A percentile compares a stretch with the other conserved stretches of the same genome.
These are phyloP conservation scores for Pagetopsis macropterus DNA, from an alignment of 2,797 vertebrate genomes.

Conservation along the genomic window DNA sequence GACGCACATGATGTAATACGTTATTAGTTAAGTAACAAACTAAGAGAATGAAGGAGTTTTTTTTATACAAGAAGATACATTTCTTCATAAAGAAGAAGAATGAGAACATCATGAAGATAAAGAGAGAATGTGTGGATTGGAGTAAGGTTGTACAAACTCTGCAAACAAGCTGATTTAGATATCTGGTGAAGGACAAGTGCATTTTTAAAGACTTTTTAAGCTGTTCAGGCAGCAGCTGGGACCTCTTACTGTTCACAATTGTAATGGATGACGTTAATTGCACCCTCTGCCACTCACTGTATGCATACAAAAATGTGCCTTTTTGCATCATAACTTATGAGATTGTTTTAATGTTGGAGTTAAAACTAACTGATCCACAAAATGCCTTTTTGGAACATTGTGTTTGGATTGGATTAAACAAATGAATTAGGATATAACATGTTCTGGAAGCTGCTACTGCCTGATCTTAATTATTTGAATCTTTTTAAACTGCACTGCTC, in stretches of 20 bases:
- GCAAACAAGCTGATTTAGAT: background rate
- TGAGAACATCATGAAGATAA: background rate
- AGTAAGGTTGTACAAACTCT: background rate
- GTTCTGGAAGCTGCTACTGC: background rate
- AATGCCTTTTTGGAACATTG: background rate
- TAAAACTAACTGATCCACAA: background rate
- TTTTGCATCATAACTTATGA: background rate
- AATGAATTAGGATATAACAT: background rate
- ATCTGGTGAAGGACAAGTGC: background rate
- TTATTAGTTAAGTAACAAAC: background rate
- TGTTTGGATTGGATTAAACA: constrained; percentile 1
- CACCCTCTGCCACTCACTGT: background rate
- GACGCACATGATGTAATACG: background rate
- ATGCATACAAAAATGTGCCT: background rate
- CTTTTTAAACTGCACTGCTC: too few relatives aligned
- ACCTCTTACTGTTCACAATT: constrained; percentile 6
- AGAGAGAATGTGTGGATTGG: background rate
- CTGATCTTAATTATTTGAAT: too few relatives aligned
- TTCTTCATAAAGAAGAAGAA: background rate
- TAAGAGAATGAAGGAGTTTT: background rate
- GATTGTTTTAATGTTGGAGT: too few relatives aligned
- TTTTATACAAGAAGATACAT: background rate
- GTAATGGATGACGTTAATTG: constrained; percentile 1
- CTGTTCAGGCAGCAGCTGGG: constrained; percentile 4
- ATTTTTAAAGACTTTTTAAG: background rate